Conservation (phyloP, 64 coral and sea anemone genomes). For the Dendrophyllia cribrosa region DNA sequence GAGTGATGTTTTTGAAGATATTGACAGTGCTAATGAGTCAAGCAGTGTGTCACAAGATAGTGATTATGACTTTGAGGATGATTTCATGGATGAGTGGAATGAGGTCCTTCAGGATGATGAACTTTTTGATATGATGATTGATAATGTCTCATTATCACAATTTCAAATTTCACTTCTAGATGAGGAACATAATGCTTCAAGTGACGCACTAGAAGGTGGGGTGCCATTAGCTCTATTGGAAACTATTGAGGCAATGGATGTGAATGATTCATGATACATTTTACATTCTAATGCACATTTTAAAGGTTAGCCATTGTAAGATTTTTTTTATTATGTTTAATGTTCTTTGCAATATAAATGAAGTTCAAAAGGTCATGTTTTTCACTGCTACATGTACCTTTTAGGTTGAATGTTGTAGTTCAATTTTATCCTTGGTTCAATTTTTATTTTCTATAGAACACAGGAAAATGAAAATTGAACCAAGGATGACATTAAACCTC, state of each 20-base stretch:
- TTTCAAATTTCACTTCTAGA: background rate
- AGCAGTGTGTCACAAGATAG: background rate
- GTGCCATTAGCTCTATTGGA: constrained; percentile 1
- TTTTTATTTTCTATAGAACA: too few species aligned
- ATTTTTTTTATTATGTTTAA: too few species aligned
- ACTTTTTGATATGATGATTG: constrained; percentile 3
- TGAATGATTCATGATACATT: too few species aligned
- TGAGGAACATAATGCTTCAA: constrained; percentile 23
- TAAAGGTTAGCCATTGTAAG: too few species aligned
- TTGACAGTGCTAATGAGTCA: constrained; percentile 11
- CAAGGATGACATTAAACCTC: too few species aligned
- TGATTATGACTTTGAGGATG: constrained; percentile 20
- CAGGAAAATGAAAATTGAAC: too few species aligned
- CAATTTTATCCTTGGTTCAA: too few species aligned
- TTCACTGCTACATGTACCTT: too few species aligned
- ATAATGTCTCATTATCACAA: background rate
- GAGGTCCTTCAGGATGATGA: background rate
- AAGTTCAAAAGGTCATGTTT: too few species aligned
- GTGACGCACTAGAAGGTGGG: background rate
- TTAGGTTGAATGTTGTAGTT: too few species aligned
- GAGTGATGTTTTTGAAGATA: constrained; percentile 6
- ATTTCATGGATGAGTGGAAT: constrained; percentile 6
- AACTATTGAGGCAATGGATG: background rate
- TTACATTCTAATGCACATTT: too few species aligned
- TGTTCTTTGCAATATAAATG: too few species aligned